Evolutionary conservation across 53 echinoderm and acorn worm genomes (phyloP).

Genomic region (Actinopyga echinites): DNA sequence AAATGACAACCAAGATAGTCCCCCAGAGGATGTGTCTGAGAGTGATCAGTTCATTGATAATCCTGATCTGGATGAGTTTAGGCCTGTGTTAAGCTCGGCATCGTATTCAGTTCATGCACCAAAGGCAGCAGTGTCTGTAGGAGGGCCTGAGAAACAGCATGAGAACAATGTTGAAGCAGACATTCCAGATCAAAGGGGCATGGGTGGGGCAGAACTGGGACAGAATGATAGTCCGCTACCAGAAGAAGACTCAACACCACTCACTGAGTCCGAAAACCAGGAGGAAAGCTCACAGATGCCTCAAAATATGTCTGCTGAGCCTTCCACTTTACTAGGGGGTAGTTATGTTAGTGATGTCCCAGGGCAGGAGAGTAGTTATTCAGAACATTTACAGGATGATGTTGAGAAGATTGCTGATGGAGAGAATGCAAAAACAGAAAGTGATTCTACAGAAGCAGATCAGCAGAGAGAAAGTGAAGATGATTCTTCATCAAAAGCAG

Average conservation of each 20-base stretch:
- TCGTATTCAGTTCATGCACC: not conserved
- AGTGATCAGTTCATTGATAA: slow-evolving; percentile 42
- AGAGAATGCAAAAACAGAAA: slow-evolving; percentile 56
- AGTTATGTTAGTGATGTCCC: slow-evolving; percentile 48
- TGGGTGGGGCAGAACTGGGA: not conserved
- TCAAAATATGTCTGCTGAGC: too few relatives aligned
- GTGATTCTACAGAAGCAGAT: slow-evolving; percentile 90
- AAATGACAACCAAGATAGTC: slow-evolving; percentile 42
- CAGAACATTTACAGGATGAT: not conserved
- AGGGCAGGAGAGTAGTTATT: too few relatives aligned
- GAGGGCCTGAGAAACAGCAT: slow-evolving; percentile 61
- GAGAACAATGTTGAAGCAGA: slow-evolving; percentile 44
- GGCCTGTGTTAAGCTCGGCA: not conserved
- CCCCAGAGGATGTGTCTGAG: slow-evolving; percentile 39
- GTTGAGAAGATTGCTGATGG: not conserved
- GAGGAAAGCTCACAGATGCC: too few relatives aligned
- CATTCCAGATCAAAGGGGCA: slow-evolving; percentile 24
- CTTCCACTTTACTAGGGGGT: slow-evolving; percentile 22
- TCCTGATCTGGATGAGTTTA: slow-evolving; percentile 25
- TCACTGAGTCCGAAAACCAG: not conserved
- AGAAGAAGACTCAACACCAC: slow-evolving; percentile 13
- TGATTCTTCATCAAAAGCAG: not conserved
- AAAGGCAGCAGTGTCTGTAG: not conserved
- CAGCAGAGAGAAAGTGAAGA: slow-evolving; percentile 58
- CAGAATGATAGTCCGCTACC: not conserved